Conservation (phyloP, 2,797 vertebrate species). For the Xiphorhynchus erythropygius region DNA sequence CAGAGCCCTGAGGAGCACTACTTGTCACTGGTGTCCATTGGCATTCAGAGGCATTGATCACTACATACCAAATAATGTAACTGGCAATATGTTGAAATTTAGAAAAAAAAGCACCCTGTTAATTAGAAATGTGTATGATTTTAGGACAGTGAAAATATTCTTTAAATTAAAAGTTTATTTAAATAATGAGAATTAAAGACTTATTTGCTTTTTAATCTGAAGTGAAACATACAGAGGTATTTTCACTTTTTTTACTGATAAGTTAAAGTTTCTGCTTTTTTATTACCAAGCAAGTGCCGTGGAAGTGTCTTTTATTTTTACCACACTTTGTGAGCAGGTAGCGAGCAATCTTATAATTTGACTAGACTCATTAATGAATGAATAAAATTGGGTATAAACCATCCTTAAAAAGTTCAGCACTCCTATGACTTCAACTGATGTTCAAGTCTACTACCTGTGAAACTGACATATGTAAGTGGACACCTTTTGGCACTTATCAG, state of each 20-base stretch:
- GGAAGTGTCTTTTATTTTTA: not conserved
- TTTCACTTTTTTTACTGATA: conserved; percentile 28
- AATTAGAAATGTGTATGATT: not conserved
- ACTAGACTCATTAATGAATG: not conserved
- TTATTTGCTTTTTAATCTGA: not conserved
- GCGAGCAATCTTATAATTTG: not conserved
- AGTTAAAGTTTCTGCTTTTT: conserved; percentile 33
- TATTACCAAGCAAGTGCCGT: not conserved
- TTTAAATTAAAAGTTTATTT: conserved; percentile 21
- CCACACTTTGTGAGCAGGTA: not conserved
- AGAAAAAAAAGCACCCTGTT: not conserved
- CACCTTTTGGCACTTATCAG: not conserved
- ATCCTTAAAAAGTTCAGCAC: not conserved
- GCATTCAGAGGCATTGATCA: not conserved
- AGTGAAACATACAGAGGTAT: conserved; percentile 10
- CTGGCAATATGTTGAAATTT: not conserved
- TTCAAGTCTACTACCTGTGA: not conserved
- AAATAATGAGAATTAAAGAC: not conserved
- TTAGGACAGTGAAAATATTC: not conserved
- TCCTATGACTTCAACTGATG: not conserved
- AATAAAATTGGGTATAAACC: not conserved
- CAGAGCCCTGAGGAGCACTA: not conserved
- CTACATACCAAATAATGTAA: not conserved
- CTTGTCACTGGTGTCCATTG: not conserved
- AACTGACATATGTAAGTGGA: not conserved